Evolutionary conservation across 64 coral and sea anemone genomes (phyloP).

Genomic region (Catalaphyllia jardinei): DNA sequence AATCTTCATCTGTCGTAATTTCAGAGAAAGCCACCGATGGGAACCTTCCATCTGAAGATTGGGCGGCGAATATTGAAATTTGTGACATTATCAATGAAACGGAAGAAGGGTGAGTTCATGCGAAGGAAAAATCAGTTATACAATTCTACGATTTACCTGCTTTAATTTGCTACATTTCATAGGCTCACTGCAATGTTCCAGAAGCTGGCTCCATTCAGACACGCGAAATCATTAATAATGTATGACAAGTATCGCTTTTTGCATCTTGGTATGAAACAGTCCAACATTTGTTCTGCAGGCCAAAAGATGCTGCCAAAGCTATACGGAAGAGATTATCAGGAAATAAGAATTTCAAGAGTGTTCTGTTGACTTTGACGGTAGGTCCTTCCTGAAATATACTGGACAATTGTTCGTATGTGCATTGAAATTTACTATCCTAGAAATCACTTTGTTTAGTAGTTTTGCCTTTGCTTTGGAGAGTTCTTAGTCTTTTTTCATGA

Average conservation of each 20-base stretch:
- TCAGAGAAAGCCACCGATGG: conserved; percentile 94
- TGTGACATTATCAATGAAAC: conserved; percentile 99
- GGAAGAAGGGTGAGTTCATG: conserved; percentile 87
- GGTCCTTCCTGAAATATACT: background rate
- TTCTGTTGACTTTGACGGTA: conserved; percentile 95
- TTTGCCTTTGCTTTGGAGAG: too few species aligned
- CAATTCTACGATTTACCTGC: background rate
- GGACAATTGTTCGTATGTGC: background rate
- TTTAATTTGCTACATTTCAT: background rate
- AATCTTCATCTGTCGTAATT: background rate
- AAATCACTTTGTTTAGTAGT: too few species aligned
- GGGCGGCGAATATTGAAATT: conserved; percentile 99
- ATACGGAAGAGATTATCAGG: conserved; percentile 80
- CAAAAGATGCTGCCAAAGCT: conserved; percentile 95
- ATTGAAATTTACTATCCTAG: background rate
- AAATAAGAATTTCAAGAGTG: conserved; percentile 94
- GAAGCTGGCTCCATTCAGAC: background rate
- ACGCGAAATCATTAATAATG: background rate
- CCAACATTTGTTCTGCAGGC: conserved; percentile 36
- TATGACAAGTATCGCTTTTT: background rate
- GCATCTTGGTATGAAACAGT: background rate
- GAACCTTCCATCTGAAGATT: conserved; percentile 92
- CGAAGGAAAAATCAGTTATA: background rate
- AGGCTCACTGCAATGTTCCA: background rate
- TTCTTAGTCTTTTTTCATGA: too few species aligned